phyloP scores from a whole-genome alignment of 2,797 vertebrate species.

The Luscinia megarhynchos region DNA sequence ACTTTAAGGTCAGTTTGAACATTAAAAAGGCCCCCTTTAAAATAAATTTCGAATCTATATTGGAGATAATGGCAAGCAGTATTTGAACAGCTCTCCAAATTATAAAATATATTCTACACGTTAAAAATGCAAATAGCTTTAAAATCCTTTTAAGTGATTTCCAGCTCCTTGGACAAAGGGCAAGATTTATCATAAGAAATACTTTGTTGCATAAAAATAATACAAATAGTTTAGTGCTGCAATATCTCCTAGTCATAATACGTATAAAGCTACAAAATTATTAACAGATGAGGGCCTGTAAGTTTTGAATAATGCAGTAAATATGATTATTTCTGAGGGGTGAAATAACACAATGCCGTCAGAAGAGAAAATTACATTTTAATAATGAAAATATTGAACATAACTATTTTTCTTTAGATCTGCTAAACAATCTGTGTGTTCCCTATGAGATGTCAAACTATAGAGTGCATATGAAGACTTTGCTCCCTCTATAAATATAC shows the following conservation, averaged over 20 bases:
- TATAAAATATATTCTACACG: background rate
- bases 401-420: conserved; percentile 66
- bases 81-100: conserved; percentile 31
- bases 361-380: conserved; percentile 42
- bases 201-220: conserved; percentile 4
- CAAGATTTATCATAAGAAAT: background rate
- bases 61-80: background rate
- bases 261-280: background rate
- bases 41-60: conserved; percentile 19
- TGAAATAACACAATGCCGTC: conserved; percentile 19
- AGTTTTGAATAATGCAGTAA: conserved; percentile 26
- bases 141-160: background rate
- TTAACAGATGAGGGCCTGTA: conserved; percentile 38
- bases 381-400: conserved; percentile 62
- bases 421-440: conserved; percentile 64
- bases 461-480: conserved; percentile 48
- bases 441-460: conserved; percentile 60
- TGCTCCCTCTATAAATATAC: conserved; percentile 71
- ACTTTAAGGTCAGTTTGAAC: conserved; percentile 45
- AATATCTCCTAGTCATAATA: background rate
- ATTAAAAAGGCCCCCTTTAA: conserved; percentile 24
- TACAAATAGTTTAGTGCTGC: background rate
- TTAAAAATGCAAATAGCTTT: conserved; percentile 34
- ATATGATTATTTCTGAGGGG: conserved; percentile 9
- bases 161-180: background rate